Evolutionary conservation across 2,888 invertebrate genomes (phyloP), one percentile per base, ranked within the genome.

Genomic region (Synanthedon myopaeformis): DNA sequence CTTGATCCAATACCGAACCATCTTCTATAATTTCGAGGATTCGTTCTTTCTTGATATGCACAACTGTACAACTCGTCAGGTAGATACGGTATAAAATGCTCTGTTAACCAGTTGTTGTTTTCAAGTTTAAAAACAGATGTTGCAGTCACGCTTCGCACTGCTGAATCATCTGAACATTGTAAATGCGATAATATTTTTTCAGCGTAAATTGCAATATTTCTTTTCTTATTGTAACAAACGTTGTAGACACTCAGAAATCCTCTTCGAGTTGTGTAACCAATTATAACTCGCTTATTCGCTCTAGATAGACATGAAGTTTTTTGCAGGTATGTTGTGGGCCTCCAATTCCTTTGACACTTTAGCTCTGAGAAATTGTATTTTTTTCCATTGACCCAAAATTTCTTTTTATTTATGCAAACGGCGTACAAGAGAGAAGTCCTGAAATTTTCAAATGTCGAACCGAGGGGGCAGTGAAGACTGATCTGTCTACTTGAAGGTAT

Each of bases 41-140:
- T 45, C 45, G 3, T 13, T 1, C 53, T 51, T 3, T 53, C 59
- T 58, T 79, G 77, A 12, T 41, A 52, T 0, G 53, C 17, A 53
- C 74, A 74, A 49, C 72, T 56, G 51, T 79, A 79, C 51, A 74
- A 52, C 1, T 59, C 53, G 19, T 69, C 61, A 23, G 66, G 68
- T 23, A 72, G 57, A 4, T 65, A 60, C 0, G 60, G 56, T 10
- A 66, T 55, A 6, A 59, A 55, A 42, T 59, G 56, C 17, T 57
- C 57, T 23, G 61, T 57, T 12, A 59, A 58, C 72, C 74, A 76
- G 52, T 1, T 50, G 35, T 50, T 51, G n/a, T 58, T 51, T 49
- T 57, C 55, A 0, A 57, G 53, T 4, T 56, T 55, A 2, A 55
- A 49, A 41, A 63, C 59, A 13, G 65, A 61, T n/a, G 65, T 42